Evolutionary conservation across 2,888 invertebrate genomes (phyloP).

Genomic region (Oscheius sp.): DNA sequence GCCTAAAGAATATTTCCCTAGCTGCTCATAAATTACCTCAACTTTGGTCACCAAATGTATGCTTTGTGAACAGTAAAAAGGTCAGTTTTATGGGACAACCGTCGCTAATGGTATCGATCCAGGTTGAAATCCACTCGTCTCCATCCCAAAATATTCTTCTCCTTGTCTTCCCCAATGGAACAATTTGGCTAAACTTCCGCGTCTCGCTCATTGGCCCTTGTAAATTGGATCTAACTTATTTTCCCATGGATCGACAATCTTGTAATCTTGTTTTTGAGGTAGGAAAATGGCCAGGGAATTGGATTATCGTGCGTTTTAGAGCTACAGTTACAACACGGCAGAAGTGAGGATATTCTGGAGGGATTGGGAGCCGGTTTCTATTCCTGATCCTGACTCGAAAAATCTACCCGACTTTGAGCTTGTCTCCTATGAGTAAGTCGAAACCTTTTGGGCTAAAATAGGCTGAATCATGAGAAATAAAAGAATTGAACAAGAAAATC

Average conservation of each 20-base stretch:
- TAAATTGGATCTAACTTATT: constrained; percentile 68
- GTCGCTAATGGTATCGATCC: background rate
- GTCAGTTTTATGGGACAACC: constrained; percentile 40
- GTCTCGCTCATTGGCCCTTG: constrained; percentile 70
- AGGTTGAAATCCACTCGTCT: constrained; percentile 71
- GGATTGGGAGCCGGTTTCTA: constrained; percentile 71
- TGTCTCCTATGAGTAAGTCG: constrained; percentile 55
- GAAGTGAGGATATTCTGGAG: constrained; percentile 73
- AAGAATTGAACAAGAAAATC: too few relatives aligned
- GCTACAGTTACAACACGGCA: constrained; percentile 73
- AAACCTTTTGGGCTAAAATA: too few relatives aligned
- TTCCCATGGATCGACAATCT: constrained; percentile 73
- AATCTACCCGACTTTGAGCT: constrained; percentile 72
- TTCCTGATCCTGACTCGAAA: constrained; percentile 70
- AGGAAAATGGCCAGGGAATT: constrained; percentile 1
- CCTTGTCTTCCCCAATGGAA: constrained; percentile 72
- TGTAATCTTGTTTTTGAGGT: constrained; percentile 72
- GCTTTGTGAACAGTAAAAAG: constrained; percentile 73
- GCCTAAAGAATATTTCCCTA: constrained; percentile 70
- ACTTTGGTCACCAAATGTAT: constrained; percentile 73
- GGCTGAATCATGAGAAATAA: too few relatives aligned
- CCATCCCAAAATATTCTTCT: constrained; percentile 71
- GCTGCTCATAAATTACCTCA: constrained; percentile 69
- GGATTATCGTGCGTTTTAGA: too few relatives aligned
- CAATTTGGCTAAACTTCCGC: constrained; percentile 70